Conservation (phyloP, 1,140 invertebrate species). For the Diorhabda carinulata region DNA sequence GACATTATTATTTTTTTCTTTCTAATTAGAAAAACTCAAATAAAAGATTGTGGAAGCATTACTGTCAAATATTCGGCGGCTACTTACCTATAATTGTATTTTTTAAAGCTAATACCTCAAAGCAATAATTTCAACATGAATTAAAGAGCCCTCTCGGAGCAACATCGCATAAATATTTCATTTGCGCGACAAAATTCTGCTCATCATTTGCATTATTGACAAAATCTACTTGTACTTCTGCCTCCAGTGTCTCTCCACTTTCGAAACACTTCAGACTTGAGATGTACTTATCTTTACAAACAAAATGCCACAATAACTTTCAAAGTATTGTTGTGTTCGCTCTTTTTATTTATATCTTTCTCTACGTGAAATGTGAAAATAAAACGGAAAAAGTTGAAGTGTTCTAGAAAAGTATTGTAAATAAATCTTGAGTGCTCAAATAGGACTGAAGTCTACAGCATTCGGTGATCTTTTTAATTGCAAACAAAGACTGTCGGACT, state of each 20-base stretch:
- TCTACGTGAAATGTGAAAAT: neutral
- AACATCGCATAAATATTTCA: neutral
- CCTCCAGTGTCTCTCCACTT: neutral
- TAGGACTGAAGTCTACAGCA: too few species aligned
- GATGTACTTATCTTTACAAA: neutral
- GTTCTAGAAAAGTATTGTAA: too few species aligned
- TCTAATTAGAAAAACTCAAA: too few species aligned
- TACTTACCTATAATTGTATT: too few species aligned
- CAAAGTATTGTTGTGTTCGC: neutral
- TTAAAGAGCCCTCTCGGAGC: neutral
- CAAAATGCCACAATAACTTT: conserved; percentile 2
- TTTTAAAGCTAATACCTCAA: neutral
- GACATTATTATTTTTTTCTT: too few species aligned
- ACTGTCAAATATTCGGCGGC: too few species aligned
- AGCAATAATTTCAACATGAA: neutral
- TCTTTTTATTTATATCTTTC: conserved; percentile 3
- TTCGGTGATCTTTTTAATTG: too few species aligned
- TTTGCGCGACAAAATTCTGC: conserved; percentile 1
- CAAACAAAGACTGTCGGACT: too few species aligned
- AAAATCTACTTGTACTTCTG: neutral
- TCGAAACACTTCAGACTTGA: neutral
- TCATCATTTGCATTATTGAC: conserved; percentile 1
- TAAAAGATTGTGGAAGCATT: too few species aligned
- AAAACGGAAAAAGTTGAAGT: too few species aligned
- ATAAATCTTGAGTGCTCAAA: too few species aligned